Evolutionary conservation across 2,113 vertebrate genomes (phyloP), one percentile per base, ranked within the genome.

Genomic region (Alces alces): DNA sequence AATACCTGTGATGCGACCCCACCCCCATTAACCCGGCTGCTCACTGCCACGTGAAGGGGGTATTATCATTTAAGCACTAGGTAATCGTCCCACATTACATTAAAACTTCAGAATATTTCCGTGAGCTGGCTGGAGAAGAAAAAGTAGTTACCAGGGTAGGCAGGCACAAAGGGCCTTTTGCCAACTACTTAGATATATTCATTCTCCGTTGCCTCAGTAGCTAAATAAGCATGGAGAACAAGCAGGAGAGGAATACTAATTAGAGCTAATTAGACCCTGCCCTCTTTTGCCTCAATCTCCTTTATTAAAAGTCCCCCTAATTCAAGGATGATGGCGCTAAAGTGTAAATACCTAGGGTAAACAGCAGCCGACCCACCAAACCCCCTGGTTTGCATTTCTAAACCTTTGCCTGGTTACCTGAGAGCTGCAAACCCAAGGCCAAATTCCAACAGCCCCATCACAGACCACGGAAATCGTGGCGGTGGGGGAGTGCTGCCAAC

Each of bases 191-290:
- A 96, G 97, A 94, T 97, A 98, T 95, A 96, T 98, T 97, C 97
- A 98, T 97, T 98, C 97, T 79, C 66, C 0, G 45, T 95, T 96
- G 97, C 97, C 97, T 95, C 97, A 96, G 97, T 93, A 96, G 97
- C 98, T 93, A 97, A 98, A 96, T 94, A 84, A 95, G 97, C 97
- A 80, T 54, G 95, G 91, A 93, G 95, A 98, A 97, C 91, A 96
- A 96, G 93, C 96, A 92, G 89, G 94, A 96, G 85, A 96, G 97
- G 98, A 98, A 98, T 98, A 98, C 96, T 97, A 98, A 98, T 98
- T 97, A 98, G 82, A 91, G 61, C 79, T 98, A 98, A 98, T 98
- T 98, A 98, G 97, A 61, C 96, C 92, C 95, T 98, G 92, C 98
- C 96, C 96, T 98, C 94, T 97, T 96, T 97, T 95, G 96, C 95